These are phyloP conservation scores for Thymelicus acteon DNA, from an alignment of 2,888 invertebrate genomes.

Conservation along the genomic window DNA sequence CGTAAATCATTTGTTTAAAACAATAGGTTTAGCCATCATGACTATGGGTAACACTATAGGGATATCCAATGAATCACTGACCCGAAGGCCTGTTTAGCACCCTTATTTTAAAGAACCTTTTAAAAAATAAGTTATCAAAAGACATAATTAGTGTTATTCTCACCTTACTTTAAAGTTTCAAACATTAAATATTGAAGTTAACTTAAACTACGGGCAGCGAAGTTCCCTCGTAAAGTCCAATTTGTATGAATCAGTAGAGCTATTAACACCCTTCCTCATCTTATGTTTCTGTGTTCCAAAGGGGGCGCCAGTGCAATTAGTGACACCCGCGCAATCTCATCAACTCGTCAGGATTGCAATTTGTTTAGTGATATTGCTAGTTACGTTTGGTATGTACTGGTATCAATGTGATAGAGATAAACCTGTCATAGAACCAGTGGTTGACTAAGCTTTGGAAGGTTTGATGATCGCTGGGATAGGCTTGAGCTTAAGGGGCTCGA, in stretches of 20 bases:
- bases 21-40: too few relatives aligned
- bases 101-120: too few relatives aligned
- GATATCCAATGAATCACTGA: too few relatives aligned
- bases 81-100: too few relatives aligned
- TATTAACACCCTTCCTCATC: conserved; percentile 32
- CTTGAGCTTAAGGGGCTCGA: too few relatives aligned
- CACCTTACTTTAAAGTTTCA: conserved; percentile 7
- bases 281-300: conserved; percentile 25
- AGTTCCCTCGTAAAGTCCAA: conserved; percentile 32
- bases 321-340: conserved; percentile 25
- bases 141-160: not conserved
- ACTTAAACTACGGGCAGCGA: conserved; percentile 17
- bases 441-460: too few relatives aligned
- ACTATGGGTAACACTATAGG: too few relatives aligned
- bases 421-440: too few relatives aligned
- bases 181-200: conserved; percentile 18
- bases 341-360: conserved; percentile 25
- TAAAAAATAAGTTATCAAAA: too few relatives aligned
- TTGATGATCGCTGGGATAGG: too few relatives aligned
- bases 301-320: conserved; percentile 28
- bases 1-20: too few relatives aligned
- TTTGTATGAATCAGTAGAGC: conserved; percentile 36
- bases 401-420: too few relatives aligned
- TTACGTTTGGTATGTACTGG: conserved; percentile 2
- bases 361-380: conserved; percentile 22